Evolutionary conservation across 2,113 vertebrate genomes (phyloP).

Genomic region (Semicossyphus pulcher): DNA sequence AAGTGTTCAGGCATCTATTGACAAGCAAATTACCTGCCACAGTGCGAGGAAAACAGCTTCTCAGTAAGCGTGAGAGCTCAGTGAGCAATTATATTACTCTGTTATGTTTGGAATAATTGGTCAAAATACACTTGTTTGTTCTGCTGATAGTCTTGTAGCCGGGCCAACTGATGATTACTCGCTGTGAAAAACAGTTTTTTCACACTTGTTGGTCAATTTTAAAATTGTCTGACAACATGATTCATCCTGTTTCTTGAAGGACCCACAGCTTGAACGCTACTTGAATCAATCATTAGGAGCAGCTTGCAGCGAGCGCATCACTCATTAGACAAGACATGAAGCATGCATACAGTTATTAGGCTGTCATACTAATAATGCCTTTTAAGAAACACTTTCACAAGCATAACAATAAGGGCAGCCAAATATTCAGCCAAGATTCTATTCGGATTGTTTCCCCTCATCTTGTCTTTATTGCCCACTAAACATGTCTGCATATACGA

Average conservation of each 20-base stretch:
- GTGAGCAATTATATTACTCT: conserved; percentile 33
- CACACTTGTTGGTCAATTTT: conserved; percentile 12
- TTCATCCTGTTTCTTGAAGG: conserved; percentile 18
- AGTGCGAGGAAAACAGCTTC: conserved; percentile 50
- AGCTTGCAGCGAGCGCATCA: not conserved
- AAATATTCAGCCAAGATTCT: not conserved
- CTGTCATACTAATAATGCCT: not conserved
- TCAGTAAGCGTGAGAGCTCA: conserved; percentile 1
- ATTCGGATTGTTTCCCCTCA: not conserved
- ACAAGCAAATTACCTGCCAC: conserved; percentile 55
- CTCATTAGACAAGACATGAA: not conserved
- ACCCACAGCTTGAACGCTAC: not conserved
- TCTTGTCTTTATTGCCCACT: not conserved
- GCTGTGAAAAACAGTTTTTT: conserved; percentile 1
- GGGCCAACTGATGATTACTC: conserved; percentile 2
- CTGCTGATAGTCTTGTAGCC: not conserved
- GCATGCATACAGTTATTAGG: not conserved
- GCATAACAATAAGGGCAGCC: not conserved
- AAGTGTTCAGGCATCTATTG: conserved; percentile 63
- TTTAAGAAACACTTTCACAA: not conserved
- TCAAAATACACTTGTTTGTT: conserved; percentile 51
- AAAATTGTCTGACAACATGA: conserved; percentile 20
- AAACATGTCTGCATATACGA: no score
- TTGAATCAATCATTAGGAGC: not conserved
- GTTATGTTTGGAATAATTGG: conserved; percentile 57